phyloP scores from a whole-genome alignment of 64 coral and sea anemone species.

The Porites australiensis region DNA sequence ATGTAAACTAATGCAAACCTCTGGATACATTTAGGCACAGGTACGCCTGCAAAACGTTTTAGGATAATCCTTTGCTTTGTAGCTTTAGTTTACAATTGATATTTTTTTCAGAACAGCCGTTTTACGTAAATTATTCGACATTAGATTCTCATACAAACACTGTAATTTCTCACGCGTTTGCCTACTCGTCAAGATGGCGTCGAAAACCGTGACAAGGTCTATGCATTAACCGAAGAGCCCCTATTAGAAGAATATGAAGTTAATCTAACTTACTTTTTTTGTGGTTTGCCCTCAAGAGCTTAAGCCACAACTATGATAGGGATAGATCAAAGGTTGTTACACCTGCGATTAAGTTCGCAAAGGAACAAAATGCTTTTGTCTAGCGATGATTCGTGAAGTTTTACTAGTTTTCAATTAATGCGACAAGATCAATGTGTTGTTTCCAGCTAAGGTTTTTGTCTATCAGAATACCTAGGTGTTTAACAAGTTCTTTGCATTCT shows the following conservation, averaged over 20 bases:
- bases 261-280: background rate
- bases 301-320: conserved; percentile 1
- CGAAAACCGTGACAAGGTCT: too few species aligned
- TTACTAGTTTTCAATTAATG: conserved; percentile 6
- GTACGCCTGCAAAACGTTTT: too few species aligned
- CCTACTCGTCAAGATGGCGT: too few species aligned
- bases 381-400: background rate
- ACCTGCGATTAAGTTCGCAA: background rate
- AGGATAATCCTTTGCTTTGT: too few species aligned
- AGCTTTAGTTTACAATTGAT: too few species aligned
- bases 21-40: too few species aligned
- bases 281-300: conserved; percentile 14
- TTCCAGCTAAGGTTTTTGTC: conserved; percentile 30
- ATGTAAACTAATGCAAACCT: too few species aligned
- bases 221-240: conserved; percentile 1
- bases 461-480: conserved; percentile 27
- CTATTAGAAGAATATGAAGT: background rate
- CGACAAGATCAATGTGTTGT: conserved; percentile 19
- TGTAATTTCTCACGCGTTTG: too few species aligned
- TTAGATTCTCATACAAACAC: too few species aligned
- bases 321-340: conserved; percentile 5
- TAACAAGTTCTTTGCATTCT: conserved; percentile 21
- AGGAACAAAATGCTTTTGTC: conserved; percentile 5
- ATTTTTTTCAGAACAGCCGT: too few species aligned
- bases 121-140: too few species aligned